Conservation (phyloP, 2,888 invertebrate species). For the Branchipolynoe longqiensis region DNA sequence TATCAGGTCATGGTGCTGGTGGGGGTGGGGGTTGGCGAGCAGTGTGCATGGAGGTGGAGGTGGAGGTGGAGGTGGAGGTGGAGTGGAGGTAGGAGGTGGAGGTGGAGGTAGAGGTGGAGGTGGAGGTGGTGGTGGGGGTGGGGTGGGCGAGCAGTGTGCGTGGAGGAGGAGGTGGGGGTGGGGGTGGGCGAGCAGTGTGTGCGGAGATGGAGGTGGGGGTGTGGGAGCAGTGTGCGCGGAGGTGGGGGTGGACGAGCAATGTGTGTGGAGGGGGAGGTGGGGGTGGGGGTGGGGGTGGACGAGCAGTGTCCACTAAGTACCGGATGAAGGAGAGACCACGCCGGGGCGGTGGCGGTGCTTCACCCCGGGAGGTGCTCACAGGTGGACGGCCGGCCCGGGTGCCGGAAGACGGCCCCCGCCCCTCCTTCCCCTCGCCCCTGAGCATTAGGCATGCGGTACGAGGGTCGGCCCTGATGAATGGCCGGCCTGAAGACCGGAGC, state of each 20-base stretch:
- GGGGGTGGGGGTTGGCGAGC: background rate
- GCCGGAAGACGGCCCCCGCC: background rate
- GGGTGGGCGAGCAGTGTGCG: background rate
- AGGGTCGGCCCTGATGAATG: constrained; percentile 37
- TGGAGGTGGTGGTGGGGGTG: background rate
- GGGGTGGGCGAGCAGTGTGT: background rate
- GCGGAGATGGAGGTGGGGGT: background rate
- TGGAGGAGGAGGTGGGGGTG: background rate
- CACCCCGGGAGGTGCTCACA: background rate
- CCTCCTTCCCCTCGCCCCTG: background rate
- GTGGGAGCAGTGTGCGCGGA: background rate
- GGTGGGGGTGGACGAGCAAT: background rate
- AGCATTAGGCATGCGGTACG: constrained; percentile 17
- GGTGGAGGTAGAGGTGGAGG: too few relatives aligned
- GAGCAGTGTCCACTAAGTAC: background rate
- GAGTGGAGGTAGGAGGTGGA: background rate
- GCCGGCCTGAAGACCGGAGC: constrained; percentile 37
- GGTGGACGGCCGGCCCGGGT: background rate
- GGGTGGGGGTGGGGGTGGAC: background rate
- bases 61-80: background rate
- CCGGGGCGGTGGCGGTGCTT: background rate
- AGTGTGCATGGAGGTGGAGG: background rate
- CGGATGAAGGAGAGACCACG: background rate
- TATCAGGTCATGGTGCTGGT: too few relatives aligned
- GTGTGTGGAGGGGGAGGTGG: background rate